Percentiles rank a stretch among this genome's conserved stretches.
Conservation (phyloP, 2,113 vertebrate genomes). For the Hyperopisus bebe region DNA sequence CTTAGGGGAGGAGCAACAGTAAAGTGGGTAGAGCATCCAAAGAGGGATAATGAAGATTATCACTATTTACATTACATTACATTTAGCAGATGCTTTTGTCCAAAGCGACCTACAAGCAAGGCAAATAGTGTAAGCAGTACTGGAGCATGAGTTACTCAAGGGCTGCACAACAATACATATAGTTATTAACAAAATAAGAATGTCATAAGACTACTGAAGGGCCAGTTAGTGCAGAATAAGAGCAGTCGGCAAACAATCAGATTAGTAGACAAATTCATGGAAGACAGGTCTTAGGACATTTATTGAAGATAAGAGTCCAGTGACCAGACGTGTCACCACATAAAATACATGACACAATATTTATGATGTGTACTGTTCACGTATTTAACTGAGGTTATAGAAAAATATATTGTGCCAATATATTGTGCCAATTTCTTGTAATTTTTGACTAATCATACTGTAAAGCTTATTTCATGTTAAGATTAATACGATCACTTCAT, state of each 20-base stretch:
- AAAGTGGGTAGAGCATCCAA: no score
- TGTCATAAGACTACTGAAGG: not conserved
- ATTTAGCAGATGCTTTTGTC: not conserved
- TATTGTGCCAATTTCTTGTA: not conserved
- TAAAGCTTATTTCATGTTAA: not conserved
- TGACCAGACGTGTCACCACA: not conserved
- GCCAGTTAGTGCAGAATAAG: not conserved
- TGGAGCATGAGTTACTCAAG: not conserved
- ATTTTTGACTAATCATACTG: not conserved
- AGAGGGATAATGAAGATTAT: not conserved
- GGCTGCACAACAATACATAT: not conserved
- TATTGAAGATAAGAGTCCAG: not conserved
- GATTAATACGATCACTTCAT: not conserved
- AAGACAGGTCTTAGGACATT: not conserved
- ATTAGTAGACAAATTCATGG: not conserved
- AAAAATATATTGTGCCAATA: not conserved
- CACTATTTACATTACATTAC: not conserved
- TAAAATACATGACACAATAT: not conserved
- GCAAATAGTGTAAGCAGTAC: not conserved
- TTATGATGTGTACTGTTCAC: not conserved
- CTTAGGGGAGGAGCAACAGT: no score
- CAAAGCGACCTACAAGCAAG: not conserved
- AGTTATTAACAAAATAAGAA: not conserved
- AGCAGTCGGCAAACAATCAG: not conserved
- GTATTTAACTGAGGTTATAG: not conserved